Evolutionary conservation across 2,113 vertebrate genomes (phyloP).

Genomic region (Rousettus leschenaultii): DNA sequence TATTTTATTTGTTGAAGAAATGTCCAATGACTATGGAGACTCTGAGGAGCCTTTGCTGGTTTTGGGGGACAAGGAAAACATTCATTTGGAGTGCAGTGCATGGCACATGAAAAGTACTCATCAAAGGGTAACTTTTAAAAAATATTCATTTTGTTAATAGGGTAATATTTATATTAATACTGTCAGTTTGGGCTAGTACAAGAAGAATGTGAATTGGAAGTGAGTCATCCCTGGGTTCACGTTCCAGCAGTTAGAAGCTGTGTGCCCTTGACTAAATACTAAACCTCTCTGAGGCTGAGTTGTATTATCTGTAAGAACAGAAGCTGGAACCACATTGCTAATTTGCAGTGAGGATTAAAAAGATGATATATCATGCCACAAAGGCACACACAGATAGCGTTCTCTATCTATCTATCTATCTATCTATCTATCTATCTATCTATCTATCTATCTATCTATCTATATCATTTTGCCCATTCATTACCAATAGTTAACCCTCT

Average conservation of each 20-base stretch:
- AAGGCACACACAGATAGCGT: neutral
- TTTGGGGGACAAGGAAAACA: neutral
- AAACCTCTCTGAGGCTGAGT: neutral
- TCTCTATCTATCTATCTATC: no score
- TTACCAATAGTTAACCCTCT: neutral
- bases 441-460: no score
- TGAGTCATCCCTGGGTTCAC: neutral
- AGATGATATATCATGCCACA: neutral
- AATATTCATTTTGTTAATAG: neutral
- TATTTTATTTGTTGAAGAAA: neutral
- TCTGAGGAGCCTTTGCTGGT: neutral
- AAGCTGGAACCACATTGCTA: neutral
- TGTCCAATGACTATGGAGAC: neutral
- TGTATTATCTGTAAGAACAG: neutral
- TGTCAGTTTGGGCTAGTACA: neutral
- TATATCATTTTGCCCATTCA: neutral
- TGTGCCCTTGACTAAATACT: neutral
- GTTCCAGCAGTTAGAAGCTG: neutral
- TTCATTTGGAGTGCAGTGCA: neutral
- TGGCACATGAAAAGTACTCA: neutral
- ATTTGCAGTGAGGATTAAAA: neutral
- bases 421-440: no score
- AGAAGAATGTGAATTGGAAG: neutral
- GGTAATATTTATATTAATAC: neutral
- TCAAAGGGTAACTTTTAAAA: neutral